Conservation (phyloP, 2,797 vertebrate species). For the Hydrolagus colliei region DNA sequence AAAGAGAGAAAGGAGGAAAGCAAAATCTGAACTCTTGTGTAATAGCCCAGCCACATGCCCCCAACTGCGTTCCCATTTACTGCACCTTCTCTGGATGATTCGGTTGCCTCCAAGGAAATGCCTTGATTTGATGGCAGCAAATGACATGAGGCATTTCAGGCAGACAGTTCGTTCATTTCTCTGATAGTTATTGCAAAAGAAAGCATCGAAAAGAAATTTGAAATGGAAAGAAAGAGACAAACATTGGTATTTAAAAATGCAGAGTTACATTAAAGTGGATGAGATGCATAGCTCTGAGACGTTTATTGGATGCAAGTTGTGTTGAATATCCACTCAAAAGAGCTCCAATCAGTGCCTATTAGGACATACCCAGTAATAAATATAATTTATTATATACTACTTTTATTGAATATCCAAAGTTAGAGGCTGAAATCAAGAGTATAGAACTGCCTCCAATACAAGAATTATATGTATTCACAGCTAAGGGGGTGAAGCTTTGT, state of each 20-base stretch:
- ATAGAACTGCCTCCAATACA: too few species aligned
- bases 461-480: too few species aligned
- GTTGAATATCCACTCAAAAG: not conserved
- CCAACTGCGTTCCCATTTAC: too few species aligned
- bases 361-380: too few species aligned
- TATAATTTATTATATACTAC: too few species aligned
- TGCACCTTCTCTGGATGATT: not conserved
- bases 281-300: not conserved
- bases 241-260: not conserved
- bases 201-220: not conserved
- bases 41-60: too few species aligned
- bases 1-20: not conserved
- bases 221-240: not conserved
- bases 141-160: not conserved
- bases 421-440: too few species aligned
- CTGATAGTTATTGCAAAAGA: not conserved
- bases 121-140: not conserved
- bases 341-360: not conserved
- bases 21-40: not conserved
- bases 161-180: not conserved
- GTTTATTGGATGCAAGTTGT: slow-evolving; percentile 14
- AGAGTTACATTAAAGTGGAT: not conserved
- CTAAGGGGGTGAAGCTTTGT: too few species aligned
- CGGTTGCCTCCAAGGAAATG: too few species aligned
- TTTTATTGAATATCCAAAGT: too few species aligned